Percentiles rank a stretch among this genome's conserved stretches.
Conservation (phyloP, 2,797 vertebrate genomes). For the Aplochiton taeniatus region DNA sequence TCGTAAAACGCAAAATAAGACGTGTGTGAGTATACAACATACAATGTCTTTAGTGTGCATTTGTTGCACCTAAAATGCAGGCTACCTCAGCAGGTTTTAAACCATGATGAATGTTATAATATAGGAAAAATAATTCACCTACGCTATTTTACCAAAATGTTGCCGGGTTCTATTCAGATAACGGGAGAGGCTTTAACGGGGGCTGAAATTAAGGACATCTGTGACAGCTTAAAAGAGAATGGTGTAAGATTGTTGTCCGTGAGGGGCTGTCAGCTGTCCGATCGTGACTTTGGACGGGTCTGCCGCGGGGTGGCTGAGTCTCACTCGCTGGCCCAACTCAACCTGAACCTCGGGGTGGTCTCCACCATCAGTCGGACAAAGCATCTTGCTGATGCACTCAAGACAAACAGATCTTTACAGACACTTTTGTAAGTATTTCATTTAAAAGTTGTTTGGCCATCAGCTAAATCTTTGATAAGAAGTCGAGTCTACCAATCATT, state of each 20-base stretch:
- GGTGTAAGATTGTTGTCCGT: constrained; percentile 88
- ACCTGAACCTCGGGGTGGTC: constrained; percentile 94
- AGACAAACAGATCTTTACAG: constrained; percentile 90
- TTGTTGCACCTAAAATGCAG: not conserved
- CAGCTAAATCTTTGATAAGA: not conserved
- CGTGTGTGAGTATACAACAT: too few relatives aligned
- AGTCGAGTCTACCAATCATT: too few relatives aligned
- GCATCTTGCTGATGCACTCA: constrained; percentile 88
- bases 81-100: constrained; percentile 6
- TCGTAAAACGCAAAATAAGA: not conserved
- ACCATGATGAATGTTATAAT: constrained; percentile 11
- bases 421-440: constrained; percentile 88
- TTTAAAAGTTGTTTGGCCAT: not conserved
- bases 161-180: constrained; percentile 96
- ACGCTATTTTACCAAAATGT: constrained; percentile 68
- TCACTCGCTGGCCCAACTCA: constrained; percentile 87
- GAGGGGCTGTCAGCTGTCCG: constrained; percentile 90
- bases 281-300: constrained; percentile 90
- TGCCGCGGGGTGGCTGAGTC: constrained; percentile 87
- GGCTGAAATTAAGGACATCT: constrained; percentile 91
- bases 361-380: constrained; percentile 83
- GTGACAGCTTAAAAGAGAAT: constrained; percentile 89
- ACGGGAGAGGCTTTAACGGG: constrained; percentile 89
- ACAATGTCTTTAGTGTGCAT: too few relatives aligned
- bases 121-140: constrained; percentile 3